Percentiles rank a stretch among this genome's conserved stretches.
Evolutionary conservation across 2,113 vertebrate genomes (phyloP).

Genomic region (Neolamprologus ventralis): DNA sequence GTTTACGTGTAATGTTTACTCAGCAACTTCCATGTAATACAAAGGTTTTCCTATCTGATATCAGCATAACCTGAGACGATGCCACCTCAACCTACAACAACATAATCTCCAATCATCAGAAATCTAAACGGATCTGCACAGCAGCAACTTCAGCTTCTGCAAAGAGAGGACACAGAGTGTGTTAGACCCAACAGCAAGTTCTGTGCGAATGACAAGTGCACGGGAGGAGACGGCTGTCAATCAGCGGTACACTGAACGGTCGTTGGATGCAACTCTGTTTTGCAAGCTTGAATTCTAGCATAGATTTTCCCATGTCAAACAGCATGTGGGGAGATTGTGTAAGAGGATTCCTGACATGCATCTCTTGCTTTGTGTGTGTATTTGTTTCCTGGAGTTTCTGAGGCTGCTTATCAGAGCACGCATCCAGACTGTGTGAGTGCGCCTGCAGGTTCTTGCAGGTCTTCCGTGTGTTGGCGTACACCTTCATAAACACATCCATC

Average conservation of each 20-base stretch:
- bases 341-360: constrained; percentile 38
- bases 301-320: constrained; percentile 22
- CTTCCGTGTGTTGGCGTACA: background rate
- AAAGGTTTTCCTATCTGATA: background rate
- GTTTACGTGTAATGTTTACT: background rate
- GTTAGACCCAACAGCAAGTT: background rate
- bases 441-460: background rate
- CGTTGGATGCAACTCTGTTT: background rate
- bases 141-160: background rate
- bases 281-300: background rate
- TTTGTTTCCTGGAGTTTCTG: background rate
- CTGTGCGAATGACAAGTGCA: background rate
- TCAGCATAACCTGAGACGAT: background rate
- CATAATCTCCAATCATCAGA: background rate
- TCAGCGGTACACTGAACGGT: background rate
- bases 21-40: background rate
- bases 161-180: background rate
- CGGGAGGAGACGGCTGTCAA: background rate
- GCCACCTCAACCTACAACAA: background rate
- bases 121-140: background rate
- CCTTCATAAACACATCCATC: background rate
- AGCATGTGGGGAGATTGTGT: background rate
- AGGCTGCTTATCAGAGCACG: background rate
- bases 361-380: constrained; percentile 2
- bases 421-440: background rate